A percentile compares a stretch with the other conserved stretches of the same genome.
Evolutionary conservation across 2,113 vertebrate genomes (phyloP).

Genomic region (Malurus cyaneus): DNA sequence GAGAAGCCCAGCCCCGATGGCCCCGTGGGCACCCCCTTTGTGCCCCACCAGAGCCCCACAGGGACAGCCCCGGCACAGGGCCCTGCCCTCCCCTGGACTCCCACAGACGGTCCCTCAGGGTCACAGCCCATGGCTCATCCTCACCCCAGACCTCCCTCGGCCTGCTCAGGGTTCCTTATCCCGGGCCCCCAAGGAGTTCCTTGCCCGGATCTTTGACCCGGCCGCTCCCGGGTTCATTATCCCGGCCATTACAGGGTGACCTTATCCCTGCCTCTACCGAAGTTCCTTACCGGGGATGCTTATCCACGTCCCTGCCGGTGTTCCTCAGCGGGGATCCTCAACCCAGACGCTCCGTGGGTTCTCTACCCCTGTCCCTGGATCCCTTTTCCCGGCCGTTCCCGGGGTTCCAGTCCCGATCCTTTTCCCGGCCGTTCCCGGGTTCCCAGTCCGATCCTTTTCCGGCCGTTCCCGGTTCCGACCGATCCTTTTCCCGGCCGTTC

Average conservation of each 20-base stretch:
- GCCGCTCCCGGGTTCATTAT: too few relatives aligned
- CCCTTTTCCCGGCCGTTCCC: too few relatives aligned
- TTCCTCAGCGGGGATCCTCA: not conserved
- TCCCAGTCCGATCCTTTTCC: too few relatives aligned
- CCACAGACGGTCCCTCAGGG: not conserved
- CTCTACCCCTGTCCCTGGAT: not conserved
- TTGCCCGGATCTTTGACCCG: too few relatives aligned
- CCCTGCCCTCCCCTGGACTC: too few relatives aligned
- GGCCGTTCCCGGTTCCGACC: too few relatives aligned
- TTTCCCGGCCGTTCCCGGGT: too few relatives aligned
- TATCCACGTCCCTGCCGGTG: not conserved
- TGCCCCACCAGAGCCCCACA: not conserved
- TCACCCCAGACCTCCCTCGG: not conserved
- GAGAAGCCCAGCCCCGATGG: accelerated
- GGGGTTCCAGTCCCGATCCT: too few relatives aligned
- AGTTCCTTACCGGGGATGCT: not conserved
- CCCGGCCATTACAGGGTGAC: not conserved
- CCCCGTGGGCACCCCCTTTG: not conserved
- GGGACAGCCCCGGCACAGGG: not conserved
- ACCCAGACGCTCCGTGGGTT: not conserved
- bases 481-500: too few relatives aligned
- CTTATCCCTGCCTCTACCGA: not conserved
- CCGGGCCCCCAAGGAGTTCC: too few relatives aligned
- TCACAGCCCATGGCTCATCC: not conserved
- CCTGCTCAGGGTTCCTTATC: not conserved